Evolutionary conservation across 2,797 vertebrate species (phyloP).

Genomic region (Eremophila alpestris): DNA sequence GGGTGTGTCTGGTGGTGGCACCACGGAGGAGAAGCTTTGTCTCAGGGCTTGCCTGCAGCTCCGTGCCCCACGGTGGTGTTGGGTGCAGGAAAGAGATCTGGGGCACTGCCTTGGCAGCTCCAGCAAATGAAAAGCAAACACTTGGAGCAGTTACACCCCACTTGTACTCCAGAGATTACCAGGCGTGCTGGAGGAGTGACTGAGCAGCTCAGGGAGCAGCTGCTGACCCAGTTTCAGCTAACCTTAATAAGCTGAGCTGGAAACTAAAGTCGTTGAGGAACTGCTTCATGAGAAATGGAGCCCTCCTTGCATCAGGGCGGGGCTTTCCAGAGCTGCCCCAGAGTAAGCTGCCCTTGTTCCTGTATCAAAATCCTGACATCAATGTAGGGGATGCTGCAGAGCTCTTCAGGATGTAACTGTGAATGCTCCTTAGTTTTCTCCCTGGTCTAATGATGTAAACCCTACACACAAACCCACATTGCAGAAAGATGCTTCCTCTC

Average conservation of each 20-base stretch:
- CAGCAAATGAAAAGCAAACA: neutral
- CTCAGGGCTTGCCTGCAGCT: neutral
- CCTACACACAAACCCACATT: neutral
- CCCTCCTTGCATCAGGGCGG: neutral
- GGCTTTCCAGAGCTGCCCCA: neutral
- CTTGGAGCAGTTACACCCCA: neutral
- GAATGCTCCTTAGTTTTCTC: neutral
- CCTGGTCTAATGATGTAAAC: neutral
- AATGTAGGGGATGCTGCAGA: neutral
- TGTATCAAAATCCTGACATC: neutral
- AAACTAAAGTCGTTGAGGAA: constrained; percentile 31
- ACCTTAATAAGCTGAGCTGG: constrained; percentile 6
- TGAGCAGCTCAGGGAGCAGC: constrained; percentile 44
- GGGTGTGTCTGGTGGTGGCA: neutral
- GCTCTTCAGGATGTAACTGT: neutral
- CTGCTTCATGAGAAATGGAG: neutral
- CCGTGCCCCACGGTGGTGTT: rapidly evolving
- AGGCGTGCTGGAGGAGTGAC: neutral
- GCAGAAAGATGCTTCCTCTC: neutral
- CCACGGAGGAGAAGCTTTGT: neutral
- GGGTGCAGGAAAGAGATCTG: neutral
- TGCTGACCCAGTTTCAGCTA: constrained; percentile 62
- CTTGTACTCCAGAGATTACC: neutral
- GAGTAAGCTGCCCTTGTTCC: neutral
- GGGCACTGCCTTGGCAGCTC: neutral